Evolutionary conservation across 2,888 invertebrate species (phyloP).

Genomic region (Drosophila paranaensis): DNA sequence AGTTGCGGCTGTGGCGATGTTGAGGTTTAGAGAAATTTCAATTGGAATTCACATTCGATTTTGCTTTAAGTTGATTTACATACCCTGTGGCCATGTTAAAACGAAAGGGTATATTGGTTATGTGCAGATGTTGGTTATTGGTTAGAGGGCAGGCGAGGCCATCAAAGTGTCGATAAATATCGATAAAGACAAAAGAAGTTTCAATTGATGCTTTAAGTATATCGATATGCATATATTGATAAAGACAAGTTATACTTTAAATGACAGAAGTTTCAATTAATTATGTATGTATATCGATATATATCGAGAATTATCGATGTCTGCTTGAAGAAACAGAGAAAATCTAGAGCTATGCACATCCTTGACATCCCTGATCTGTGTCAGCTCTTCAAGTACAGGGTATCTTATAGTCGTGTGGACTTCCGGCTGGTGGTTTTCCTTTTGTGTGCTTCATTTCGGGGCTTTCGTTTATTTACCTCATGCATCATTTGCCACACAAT

Average conservation of each 20-base stretch:
- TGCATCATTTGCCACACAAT: constrained; percentile 46
- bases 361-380: neutral
- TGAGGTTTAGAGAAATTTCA: neutral
- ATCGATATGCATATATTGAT: no score
- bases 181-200: no score
- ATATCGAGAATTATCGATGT: neutral
- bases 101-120: neutral
- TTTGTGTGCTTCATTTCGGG: constrained; percentile 9
- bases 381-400: neutral
- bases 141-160: no score
- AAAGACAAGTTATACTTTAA: no score
- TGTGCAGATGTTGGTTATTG: no score
- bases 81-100: neutral
- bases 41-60: neutral
- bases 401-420: neutral
- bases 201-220: no score
- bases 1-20: neutral
- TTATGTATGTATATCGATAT: neutral
- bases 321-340: neutral
- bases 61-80: neutral
- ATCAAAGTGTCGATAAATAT: no score
- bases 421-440: neutral
- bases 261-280: neutral
- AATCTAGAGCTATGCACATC: neutral
- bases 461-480: constrained; percentile 44